phyloP scores from a whole-genome alignment of 2,888 invertebrate species.

The Hirtodrosophila trivittata region DNA sequence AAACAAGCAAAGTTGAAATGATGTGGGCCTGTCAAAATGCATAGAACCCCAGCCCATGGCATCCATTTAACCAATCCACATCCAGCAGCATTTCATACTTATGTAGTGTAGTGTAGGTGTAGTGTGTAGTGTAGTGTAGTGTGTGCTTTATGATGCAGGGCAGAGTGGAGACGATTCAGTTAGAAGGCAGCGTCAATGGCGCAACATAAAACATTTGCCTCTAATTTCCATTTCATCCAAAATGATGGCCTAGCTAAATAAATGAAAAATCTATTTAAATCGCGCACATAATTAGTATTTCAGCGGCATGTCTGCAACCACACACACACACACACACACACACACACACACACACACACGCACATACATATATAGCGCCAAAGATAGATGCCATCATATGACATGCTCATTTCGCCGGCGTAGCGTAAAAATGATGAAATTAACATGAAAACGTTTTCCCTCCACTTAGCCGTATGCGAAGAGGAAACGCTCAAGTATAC shows the following conservation, averaged over 20 bases:
- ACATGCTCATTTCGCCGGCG: conserved; percentile 70
- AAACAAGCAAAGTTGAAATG: conserved; percentile 68
- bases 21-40: conserved; percentile 75
- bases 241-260: conserved; percentile 77
- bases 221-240: conserved; percentile 67
- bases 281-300: conserved; percentile 80
- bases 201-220: conserved; percentile 78
- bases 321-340: conserved; percentile 28
- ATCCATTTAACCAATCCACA: conserved; percentile 7
- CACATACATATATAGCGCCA: conserved; percentile 39
- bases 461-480: conserved; percentile 28
- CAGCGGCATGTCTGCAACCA: conserved; percentile 67
- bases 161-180: conserved; percentile 8
- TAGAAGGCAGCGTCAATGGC: conserved; percentile 54
- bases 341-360: conserved; percentile 11
- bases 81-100: conserved; percentile 19
- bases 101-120: conserved; percentile 2
- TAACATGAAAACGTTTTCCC: conserved; percentile 63
- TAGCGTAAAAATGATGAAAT: conserved; percentile 73
- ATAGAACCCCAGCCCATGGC: conserved; percentile 28
- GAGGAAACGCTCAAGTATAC: conserved; percentile 56
- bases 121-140: conserved; percentile 9
- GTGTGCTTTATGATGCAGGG: conserved; percentile 32
- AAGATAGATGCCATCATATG: conserved; percentile 65
- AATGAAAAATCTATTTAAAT: conserved; percentile 80